Base-by-base conservation (phyloP, 1,140 invertebrate species). In the Cheumatopsyche charites region DNA sequence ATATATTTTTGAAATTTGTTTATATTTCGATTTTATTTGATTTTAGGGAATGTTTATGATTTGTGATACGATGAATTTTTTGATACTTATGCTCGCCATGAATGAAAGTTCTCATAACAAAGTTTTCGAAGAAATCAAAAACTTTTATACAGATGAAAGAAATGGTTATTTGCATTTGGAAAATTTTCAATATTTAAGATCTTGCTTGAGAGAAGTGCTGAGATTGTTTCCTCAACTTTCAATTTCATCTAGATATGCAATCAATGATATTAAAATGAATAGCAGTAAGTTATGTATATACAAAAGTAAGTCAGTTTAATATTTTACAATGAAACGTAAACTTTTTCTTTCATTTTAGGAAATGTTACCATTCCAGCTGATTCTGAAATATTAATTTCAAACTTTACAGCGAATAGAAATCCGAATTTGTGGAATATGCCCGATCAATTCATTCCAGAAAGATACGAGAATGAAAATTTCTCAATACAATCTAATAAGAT, bases 151-250 rank as follows among this genome's bases (percentile, higher is more conserved):
- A 11, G 15, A 73, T 62, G 49, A 42, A 1, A 21, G 45, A 4
- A 62, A 43, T 9, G 52, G 75, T 4, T 47, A 77, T 47, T 42
- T 75, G 0, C 42, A 77, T 47, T 42, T 75, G 0, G 42, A 73
- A 62, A 43, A 75, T n/a, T n/a, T 73, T 7, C 26, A 36, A 6
- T 77, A 77, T 47, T 42, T 73, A 21, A 66, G 73, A 41, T 66
- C 71, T 69, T 70, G 73, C 3, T 13, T 75, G 0, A 42, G 71
- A 12, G 76, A 77, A 70, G 62, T 69, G 0, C 36, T 77, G 67
- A 75, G 76, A 17, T 26, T 77, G 17, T 62, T 70, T 36, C 72
- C 76, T 25, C 29, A 67, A 15, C 67, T 73, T 52, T 71, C 76
- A 0, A 1, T 76, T 25, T 55, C 74, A 6, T 70, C 68, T 55